Evolutionary conservation across 2,888 invertebrate species (phyloP).

Genomic region (Nephrotoma appendiculata): DNA sequence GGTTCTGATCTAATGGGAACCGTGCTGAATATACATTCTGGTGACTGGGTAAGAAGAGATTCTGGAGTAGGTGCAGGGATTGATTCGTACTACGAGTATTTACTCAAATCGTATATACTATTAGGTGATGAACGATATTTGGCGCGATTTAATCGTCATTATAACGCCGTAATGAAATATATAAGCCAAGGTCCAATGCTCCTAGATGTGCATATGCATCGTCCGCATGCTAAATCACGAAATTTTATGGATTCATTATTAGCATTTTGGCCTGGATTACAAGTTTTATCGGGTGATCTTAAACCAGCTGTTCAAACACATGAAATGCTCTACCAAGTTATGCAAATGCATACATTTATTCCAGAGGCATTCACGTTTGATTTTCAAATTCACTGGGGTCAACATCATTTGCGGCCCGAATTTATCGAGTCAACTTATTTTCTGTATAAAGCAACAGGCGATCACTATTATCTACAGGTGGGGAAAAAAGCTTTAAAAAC

Average conservation of each 20-base stretch:
- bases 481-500: conserved; percentile 79
- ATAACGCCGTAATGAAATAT: conserved; percentile 93
- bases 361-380: conserved; percentile 98
- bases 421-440: conserved; percentile 98
- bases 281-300: conserved; percentile 79
- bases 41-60: conserved; percentile 94
- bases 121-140: conserved; percentile 88
- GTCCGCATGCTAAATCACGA: conserved; percentile 84
- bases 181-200: conserved; percentile 90
- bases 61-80: conserved; percentile 98
- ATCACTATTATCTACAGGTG: conserved; percentile 77
- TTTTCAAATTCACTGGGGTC: conserved; percentile 97
- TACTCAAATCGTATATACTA: conserved; percentile 91
- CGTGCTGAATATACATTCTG: conserved; percentile 92
- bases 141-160: conserved; percentile 87
- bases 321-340: conserved; percentile 97
- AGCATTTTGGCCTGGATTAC: conserved; percentile 97
- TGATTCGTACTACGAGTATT: conserved; percentile 98
- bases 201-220: conserved; percentile 90
- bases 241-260: conserved; percentile 96
- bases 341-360: conserved; percentile 93
- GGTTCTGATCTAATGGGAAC: conserved; percentile 90
- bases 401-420: conserved; percentile 92
- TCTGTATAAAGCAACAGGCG: conserved; percentile 86
- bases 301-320: conserved; percentile 97